These are phyloP conservation scores for Xestia sexstrigata DNA, from an alignment of 2,888 invertebrate species.

Conservation along the genomic window DNA sequence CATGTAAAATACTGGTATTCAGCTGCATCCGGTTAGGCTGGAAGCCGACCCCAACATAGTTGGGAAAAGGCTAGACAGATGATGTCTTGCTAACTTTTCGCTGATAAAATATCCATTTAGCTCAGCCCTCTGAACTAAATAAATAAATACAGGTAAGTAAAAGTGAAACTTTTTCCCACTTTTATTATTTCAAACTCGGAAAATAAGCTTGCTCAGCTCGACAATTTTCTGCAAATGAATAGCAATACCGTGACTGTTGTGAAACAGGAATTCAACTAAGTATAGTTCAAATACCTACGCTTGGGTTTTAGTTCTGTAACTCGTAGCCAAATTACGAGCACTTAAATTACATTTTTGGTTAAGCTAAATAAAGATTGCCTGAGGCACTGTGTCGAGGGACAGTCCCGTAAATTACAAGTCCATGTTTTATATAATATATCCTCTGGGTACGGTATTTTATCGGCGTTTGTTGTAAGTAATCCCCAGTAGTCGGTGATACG, in stretches of 20 bases:
- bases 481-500: constrained; percentile 43
- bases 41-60: no score
- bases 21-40: no score
- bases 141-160: constrained; percentile 2
- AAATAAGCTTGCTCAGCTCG: constrained; percentile 1
- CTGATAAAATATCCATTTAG: not conserved
- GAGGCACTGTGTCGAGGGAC: constrained; percentile 21
- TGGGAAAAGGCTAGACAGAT: no score
- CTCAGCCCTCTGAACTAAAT: not conserved
- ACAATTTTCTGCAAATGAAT: not conserved
- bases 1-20: no score
- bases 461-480: constrained; percentile 46
- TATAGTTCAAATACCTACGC: not conserved
- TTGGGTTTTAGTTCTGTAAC: not conserved
- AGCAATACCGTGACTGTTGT: not conserved
- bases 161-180: not conserved
- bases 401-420: constrained; percentile 30
- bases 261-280: not conserved
- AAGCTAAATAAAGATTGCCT: constrained; percentile 26
- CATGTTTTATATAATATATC: constrained; percentile 47
- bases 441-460: constrained; percentile 45
- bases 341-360: constrained; percentile 17
- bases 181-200: constrained; percentile 17
- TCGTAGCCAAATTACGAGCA: not conserved
- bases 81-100: not conserved